Conservation (phyloP, 2,797 vertebrate species). For the Pelochelys cantorii region DNA sequence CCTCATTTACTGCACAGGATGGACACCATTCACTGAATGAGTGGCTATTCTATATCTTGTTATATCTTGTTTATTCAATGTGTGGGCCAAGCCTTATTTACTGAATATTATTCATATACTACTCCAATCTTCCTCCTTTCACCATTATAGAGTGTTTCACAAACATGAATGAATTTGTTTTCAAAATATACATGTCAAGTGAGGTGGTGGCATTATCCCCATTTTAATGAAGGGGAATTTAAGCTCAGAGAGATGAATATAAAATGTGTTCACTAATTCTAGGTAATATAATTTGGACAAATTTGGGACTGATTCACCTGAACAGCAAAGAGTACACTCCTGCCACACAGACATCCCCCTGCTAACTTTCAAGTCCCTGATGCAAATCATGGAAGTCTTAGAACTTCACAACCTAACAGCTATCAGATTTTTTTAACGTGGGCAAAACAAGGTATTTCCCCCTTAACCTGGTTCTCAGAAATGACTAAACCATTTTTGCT, state of each 20-base stretch:
- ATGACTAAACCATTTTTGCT: not conserved
- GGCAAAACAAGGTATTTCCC: not conserved
- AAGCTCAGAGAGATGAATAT: not conserved
- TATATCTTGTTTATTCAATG: not conserved
- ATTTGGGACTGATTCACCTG: not conserved
- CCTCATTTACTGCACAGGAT: not conserved
- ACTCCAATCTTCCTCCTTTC: not conserved
- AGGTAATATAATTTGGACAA: not conserved
- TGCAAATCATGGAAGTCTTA: not conserved
- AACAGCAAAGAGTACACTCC: not conserved
- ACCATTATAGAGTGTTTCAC: not conserved
- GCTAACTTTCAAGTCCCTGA: not conserved
- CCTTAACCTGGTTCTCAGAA: not conserved
- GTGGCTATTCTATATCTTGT: not conserved
- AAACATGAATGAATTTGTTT: not conserved
- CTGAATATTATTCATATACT: not conserved
- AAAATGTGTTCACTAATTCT: not conserved
- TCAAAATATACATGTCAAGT: not conserved
- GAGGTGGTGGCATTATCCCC: not conserved
- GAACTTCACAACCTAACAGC: not conserved
- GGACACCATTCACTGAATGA: not conserved
- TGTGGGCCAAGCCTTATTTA: not conserved
- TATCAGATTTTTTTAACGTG: not conserved
- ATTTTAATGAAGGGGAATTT: not conserved
- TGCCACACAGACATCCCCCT: not conserved